Evolutionary conservation across 2,888 invertebrate species (phyloP).

Genomic region (Dryobota labecula): DNA sequence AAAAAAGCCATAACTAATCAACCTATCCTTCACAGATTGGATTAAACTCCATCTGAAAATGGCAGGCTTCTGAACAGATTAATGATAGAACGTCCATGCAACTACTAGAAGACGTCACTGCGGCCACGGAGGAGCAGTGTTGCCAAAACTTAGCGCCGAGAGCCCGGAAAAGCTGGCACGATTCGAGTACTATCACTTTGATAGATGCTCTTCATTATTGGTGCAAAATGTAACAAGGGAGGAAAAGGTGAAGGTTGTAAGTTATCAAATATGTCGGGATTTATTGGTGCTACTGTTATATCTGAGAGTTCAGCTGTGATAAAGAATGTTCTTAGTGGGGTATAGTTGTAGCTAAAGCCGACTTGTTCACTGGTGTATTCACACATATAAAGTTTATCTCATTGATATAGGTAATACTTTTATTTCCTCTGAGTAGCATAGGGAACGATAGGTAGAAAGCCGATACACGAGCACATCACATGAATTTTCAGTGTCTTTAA

Average conservation of each 20-base stretch:
- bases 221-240: neutral
- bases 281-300: neutral
- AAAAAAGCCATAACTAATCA: neutral
- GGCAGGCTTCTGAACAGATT: constrained; percentile 13
- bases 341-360: neutral
- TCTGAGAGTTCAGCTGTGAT: neutral
- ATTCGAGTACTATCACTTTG: constrained; percentile 24
- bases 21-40: neutral
- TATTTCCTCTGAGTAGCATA: constrained; percentile 10
- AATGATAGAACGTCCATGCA: constrained; percentile 1
- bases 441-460: constrained; percentile 3
- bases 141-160: constrained; percentile 34
- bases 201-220: constrained; percentile 28
- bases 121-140: neutral
- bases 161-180: constrained; percentile 16
- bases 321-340: neutral
- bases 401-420: neutral
- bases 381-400: neutral
- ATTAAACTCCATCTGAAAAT: constrained; percentile 2
- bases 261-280: neutral
- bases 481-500: neutral
- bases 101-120: neutral
- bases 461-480: neutral
- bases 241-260: constrained; percentile 4
- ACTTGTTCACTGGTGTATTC: neutral